phyloP scores from a whole-genome alignment of 1,140 invertebrate genomes.

The Steinernema feltiae region DNA sequence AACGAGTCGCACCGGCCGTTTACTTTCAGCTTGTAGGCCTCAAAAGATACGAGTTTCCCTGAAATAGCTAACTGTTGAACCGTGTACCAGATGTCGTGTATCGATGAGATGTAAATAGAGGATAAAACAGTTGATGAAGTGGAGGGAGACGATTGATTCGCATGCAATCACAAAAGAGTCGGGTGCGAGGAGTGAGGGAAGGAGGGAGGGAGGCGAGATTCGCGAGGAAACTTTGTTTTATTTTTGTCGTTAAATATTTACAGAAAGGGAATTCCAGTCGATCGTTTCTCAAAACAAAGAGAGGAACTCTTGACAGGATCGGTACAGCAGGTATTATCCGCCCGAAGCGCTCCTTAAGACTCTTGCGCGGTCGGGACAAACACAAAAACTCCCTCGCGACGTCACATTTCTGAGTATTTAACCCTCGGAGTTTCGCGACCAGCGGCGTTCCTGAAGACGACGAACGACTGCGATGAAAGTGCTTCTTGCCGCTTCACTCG shows the following conservation, averaged over 20 bases:
- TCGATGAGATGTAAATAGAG: background rate
- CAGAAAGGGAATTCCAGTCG: background rate
- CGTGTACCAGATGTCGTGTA: background rate
- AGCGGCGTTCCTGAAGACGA: background rate
- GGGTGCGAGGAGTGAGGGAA: no score
- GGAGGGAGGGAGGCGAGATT: no score
- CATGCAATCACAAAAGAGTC: no score
- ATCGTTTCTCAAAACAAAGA: constrained; percentile 7
- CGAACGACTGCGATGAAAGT: background rate
- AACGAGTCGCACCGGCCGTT: no score
- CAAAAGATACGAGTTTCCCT: background rate
- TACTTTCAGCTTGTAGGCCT: background rate
- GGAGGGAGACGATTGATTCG: no score
- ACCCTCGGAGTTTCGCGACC: background rate
- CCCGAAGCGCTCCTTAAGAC: background rate
- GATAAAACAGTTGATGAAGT: no score
- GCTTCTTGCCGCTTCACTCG: background rate
- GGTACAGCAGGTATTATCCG: background rate
- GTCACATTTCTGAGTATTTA: background rate
- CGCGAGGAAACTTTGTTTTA: no score
- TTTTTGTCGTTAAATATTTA: background rate
- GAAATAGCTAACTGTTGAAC: no score
- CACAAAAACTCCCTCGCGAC: background rate
- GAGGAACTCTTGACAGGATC: constrained; percentile 3
- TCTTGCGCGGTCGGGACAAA: background rate